Evolutionary conservation across 1,140 invertebrate species (phyloP), one percentile per base, ranked within the genome.

Genomic region (Rhyzopertha dominica): DNA sequence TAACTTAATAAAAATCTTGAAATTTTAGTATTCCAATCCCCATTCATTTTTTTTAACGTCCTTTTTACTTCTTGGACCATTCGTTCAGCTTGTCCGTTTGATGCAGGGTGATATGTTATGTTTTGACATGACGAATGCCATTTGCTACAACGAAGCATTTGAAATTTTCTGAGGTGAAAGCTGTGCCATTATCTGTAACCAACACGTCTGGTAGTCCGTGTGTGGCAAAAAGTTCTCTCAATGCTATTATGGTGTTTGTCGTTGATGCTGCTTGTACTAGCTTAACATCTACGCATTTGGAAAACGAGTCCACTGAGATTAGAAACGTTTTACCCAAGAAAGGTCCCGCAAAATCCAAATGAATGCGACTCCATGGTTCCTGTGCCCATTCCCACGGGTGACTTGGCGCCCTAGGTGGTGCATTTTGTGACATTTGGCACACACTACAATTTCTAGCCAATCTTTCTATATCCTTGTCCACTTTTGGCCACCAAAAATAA

Each of bases 401-500:
- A 9, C 53, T 37, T 12, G 38, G 23, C 16, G 46, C 35, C 44
- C 53, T 53, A 16, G 58, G 51, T 49, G 56, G 53, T 30, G 59
- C 62, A 10, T 44, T 41, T 3, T 57, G 13, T n/a, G 9, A 39
- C 31, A 18, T n/a, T 19, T 49, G 35, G 39, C 70, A 72, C n/a
- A 13, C 9, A 19, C 24, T 7, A 35, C 47, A 51, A 28, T 38
- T 35, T 37, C 38, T 40, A 17, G 25, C 17, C 4, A 30, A 24
- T 26, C 29, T 24, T 32, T 44, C 26, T 13, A 53, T 53, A 13
- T 49, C 32, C 13, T 41, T 36, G 47, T 73, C 67, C 1, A 76
- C 57, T 7, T 59, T 53, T 20, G 63, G 63, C 72, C 71, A 76
- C 59, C 62, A 76, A 2, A 70, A 51, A 38, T 67, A 66, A 2